Evolutionary conservation across 2,113 vertebrate genomes (phyloP).

Genomic region (Tympanuchus pallidicinctus): DNA sequence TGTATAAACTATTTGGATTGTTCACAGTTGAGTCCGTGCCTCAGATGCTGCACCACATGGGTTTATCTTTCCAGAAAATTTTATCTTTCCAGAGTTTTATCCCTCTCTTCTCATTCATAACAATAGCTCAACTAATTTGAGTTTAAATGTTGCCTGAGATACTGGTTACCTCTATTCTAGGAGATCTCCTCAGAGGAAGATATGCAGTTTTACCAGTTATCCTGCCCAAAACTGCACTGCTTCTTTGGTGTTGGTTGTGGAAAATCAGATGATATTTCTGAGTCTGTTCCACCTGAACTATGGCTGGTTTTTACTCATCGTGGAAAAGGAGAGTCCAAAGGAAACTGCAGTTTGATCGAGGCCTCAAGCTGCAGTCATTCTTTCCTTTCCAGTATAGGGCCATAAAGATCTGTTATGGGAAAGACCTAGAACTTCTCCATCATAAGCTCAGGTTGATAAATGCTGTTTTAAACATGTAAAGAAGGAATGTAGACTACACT

Average conservation of each 20-base stretch:
- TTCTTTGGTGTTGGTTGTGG: not conserved
- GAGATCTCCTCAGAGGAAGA: not conserved
- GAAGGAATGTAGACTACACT: not conserved
- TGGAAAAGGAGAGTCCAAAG: not conserved
- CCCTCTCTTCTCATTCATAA: not conserved
- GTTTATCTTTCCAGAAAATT: not conserved
- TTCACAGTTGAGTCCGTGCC: too few species aligned
- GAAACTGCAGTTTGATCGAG: not conserved
- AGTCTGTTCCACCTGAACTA: not conserved
- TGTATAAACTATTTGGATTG: too few species aligned
- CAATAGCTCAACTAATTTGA: not conserved
- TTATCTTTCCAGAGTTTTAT: not conserved
- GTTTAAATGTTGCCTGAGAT: fast-evolving
- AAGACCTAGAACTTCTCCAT: not conserved
- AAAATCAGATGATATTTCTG: not conserved
- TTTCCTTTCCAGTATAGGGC: not conserved
- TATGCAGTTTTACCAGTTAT: not conserved
- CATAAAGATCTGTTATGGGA: not conserved
- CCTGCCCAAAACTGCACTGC: not conserved
- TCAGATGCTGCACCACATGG: too few species aligned
- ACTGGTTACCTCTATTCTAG: not conserved
- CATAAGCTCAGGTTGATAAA: not conserved
- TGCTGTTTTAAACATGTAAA: not conserved
- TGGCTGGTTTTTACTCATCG: not conserved
- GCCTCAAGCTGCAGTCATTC: not conserved